Evolutionary conservation across 2,113 vertebrate genomes (phyloP).

Genomic region (Neoarius graeffei): DNA sequence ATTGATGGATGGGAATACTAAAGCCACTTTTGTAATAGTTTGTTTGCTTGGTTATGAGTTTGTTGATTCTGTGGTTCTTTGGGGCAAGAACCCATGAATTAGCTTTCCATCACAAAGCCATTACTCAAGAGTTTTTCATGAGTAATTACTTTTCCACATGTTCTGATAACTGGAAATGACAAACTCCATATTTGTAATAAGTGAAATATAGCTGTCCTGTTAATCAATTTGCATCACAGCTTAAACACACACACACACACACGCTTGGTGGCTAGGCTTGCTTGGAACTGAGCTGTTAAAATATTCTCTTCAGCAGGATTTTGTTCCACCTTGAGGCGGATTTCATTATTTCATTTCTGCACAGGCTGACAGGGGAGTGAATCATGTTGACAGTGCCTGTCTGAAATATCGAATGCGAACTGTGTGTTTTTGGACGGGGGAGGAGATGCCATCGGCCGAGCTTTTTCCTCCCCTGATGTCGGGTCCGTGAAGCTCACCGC

Average conservation of each 20-base stretch:
- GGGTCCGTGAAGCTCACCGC: slow-evolving; percentile 61
- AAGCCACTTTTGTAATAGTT: slow-evolving; percentile 47
- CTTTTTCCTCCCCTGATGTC: slow-evolving; percentile 64
- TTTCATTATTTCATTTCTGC: slow-evolving; percentile 79
- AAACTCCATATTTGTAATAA: slow-evolving; percentile 41
- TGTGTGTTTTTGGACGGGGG: slow-evolving; percentile 74
- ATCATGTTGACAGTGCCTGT: slow-evolving; percentile 77
- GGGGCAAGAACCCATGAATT: slow-evolving; percentile 37
- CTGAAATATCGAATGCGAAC: slow-evolving; percentile 74
- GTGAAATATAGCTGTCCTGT: slow-evolving; percentile 42
- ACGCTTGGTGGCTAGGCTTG: slow-evolving; percentile 57
- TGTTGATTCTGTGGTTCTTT: slow-evolving; percentile 33
- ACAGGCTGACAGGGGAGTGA: slow-evolving; percentile 76
- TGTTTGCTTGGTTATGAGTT: slow-evolving; percentile 46
- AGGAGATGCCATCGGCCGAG: slow-evolving; percentile 66
- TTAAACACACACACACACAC: slow-evolving; percentile 1
- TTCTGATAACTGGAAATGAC: slow-evolving; percentile 51
- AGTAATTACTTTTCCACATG: slow-evolving; percentile 47
- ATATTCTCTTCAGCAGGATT: slow-evolving; percentile 74
- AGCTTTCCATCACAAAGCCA: slow-evolving; percentile 44
- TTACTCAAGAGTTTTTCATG: slow-evolving; percentile 28
- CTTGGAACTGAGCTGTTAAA: slow-evolving; percentile 70
- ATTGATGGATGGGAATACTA: slow-evolving; percentile 46
- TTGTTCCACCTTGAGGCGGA: slow-evolving; percentile 78
- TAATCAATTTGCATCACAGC: slow-evolving; percentile 49